Evolutionary conservation across 2,888 invertebrate species (phyloP), one percentile per base, ranked within the genome.

Genomic region (Drosophila maculinotata): DNA sequence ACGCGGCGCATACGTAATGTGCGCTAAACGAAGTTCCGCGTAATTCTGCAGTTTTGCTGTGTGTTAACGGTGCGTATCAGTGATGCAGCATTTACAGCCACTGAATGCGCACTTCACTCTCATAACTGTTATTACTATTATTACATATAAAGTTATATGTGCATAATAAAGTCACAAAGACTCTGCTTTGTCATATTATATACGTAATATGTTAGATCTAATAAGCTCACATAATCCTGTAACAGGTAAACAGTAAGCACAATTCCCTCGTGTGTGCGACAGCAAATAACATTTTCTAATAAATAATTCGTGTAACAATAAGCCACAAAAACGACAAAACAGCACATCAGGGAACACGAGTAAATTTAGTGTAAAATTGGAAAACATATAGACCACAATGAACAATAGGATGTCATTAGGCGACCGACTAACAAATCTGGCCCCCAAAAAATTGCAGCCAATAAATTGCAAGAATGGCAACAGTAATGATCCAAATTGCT

Each of bases 391-490:
- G 53, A 60, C 51, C 66, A 52, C 69, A 69, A 58, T 20, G 38
- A 76, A 87, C 82, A 83, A 83, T 87, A 45, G 64, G 26, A 64
- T 66, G 81, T 86, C 81, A 83, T 87, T 83, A 83, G 71, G 42
- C 49, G 57, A 47, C 15, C 20, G 47, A 10, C 39, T 54, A 45
- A 48, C 52, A 64, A 63, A 38, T 68, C 51, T 26, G 36, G 12
- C 3, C 31, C 3, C 31, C 38, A 49, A 49, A 42, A 60, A 56
- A 66, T 62, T 54, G 30, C 10, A 56, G 56, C 38, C 59, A 66
- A 66, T 65, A 52, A 51, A 58, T 58, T 71, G 47, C 17, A 15
- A 33, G 69, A 59, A 38, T 28, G 38, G 51, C 68, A 60, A 35
- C 31, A 41, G 36, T 35, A 45, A 52, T 15, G 35, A 39, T 35